Evolutionary conservation across 2,888 invertebrate genomes (phyloP), one percentile per base, ranked within the genome.

Genomic region (Heliconius erato): DNA sequence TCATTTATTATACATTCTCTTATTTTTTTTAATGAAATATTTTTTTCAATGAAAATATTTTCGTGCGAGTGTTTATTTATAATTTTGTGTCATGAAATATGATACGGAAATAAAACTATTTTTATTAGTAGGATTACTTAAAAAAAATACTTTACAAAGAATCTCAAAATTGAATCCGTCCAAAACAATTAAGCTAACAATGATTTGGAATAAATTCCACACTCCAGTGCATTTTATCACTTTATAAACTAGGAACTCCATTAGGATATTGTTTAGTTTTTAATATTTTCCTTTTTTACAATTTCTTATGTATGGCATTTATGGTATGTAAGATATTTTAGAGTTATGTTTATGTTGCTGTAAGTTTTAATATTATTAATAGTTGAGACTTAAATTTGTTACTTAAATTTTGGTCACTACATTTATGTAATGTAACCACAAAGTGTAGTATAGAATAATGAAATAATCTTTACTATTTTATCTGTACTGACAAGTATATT

Each of bases 331-430:
- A 63, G 63, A 32, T 59, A 23, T 63, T 63, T 76, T 35, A 63
- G 59, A 63, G 35, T 35, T 76, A 63, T 74, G 63, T 76, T 32
- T 59, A 76, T 26, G n/a, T 72, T 72, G 49, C 16, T 35, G 16
- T 76, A 76, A 76, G 76, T 76, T 32, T 76, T 63, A 63, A 63
- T 40, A 12, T 76, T 16, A 76, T 40, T 74, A 35, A 32, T 74
- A 69, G 59, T 79, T 71, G 69, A 35, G 69, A 79, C 68, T 79
- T 71, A 69, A 79, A 68, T 68, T 54, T 68, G 67, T 69, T 79
- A 79, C 69, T 79, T 79, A 69, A 79, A 79, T 54, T 79, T 79
- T 69, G 35, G 79, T 79, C 69, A 71, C 54, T 79, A 63, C 35
- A 49, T 79, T 72, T 44, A 26, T 72, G 44, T 72, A 49, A 26